Base-by-base conservation (phyloP, 2,888 invertebrate species). In the Uropetala carovei region DNA sequence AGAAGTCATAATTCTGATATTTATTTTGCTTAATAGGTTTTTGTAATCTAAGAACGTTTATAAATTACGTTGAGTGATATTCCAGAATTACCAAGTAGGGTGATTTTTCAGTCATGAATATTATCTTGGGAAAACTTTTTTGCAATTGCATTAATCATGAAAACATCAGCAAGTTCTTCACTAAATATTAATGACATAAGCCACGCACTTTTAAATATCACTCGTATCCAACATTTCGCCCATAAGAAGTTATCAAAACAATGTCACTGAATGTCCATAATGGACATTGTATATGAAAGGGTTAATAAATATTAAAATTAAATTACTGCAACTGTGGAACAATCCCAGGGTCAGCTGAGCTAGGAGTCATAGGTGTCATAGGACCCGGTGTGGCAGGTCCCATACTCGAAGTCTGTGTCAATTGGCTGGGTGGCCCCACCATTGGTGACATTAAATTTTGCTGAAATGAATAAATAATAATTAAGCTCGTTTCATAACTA, bases 321-420 rank as follows among this genome's bases (percentile, higher is more conserved):
- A 95, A 96, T 96, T 95, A 98, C 98, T 99, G 99, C 94, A 99
- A 95, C 94, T 99, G 98, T 56, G 99, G 99, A 92, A 98, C 96
- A 94, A 99, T 99, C 92, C 98, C 98, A 92, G 99, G 98, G 95
- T 99, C 99, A 14, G 98, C 98, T 0, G 99, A 99, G 92, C 96
- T 95, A 68, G 99, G 99, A 13, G 99, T 99, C 97, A 98, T 98
- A 0, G 98, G 98, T 0, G 98, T 98, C 96, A 97, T 97, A 0
- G 98, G 98, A 9, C 96, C 96, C 89, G 97, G 96, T n/a, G 97
- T 97, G 16, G 97, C 97, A 0, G 98, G 98, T 1, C 96, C 96
- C 94, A 97, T 96, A 3, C 96, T 96, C 68, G 93, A 93, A 75
- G 94, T 93, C 92, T 96, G 96, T 82, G 96, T 94, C 68, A 94